Percentiles rank a stretch among this genome's conserved stretches.
phyloP scores from a whole-genome alignment of 2,113 vertebrate genomes.

The Pelmatolapia mariae region DNA sequence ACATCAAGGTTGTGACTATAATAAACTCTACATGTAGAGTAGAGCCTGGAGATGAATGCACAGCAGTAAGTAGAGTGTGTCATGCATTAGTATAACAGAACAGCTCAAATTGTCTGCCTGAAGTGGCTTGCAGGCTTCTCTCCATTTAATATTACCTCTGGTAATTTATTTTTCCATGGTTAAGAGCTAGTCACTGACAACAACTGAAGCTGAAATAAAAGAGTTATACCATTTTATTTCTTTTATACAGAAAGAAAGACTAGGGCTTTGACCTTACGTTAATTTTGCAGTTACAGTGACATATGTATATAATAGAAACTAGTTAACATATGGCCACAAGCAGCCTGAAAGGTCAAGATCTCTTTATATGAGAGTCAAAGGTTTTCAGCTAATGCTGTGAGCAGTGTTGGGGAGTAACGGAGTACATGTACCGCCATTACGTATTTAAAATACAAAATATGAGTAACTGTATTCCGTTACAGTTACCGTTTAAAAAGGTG shows the following conservation, averaged over 20 bases:
- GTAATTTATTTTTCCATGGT: not conserved
- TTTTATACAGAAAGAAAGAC: not conserved
- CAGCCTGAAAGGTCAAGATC: not conserved
- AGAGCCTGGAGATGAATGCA: slow-evolving; percentile 1
- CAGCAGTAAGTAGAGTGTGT: not conserved
- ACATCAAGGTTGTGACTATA: not conserved
- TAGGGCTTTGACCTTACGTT: not conserved
- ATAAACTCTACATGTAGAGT: not conserved
- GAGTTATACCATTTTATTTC: not conserved
- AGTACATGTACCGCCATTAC: rapidly evolving
- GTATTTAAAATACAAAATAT: not conserved
- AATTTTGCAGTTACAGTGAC: not conserved
- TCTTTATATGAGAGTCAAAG: not conserved
- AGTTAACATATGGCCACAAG: not conserved
- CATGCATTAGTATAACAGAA: not conserved
- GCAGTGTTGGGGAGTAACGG: not conserved
- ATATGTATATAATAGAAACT: not conserved
- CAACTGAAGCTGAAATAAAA: not conserved
- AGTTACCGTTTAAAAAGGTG: not conserved
- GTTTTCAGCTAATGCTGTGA: not conserved
- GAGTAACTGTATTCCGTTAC: not conserved
- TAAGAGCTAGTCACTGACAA: not conserved
- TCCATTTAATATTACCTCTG: not conserved
- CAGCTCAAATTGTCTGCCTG: not conserved
- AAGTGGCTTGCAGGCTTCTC: not conserved